Conservation (phyloP, 2,797 vertebrate species). For the Hippoglossus hippoglossus region DNA sequence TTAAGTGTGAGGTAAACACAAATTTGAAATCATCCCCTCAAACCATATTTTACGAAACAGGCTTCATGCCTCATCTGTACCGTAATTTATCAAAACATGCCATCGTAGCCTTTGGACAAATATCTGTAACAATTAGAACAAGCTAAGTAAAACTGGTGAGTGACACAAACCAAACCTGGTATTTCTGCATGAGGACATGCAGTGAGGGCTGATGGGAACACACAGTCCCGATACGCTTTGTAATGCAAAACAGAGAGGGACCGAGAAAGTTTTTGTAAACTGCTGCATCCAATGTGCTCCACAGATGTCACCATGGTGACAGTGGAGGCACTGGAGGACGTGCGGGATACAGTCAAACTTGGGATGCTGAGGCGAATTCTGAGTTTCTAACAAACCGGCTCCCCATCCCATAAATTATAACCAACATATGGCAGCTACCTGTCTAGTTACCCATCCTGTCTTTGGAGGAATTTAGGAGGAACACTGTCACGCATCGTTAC, state of each 20-base stretch:
- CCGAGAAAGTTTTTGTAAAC: constrained; percentile 31
- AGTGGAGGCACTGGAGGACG: constrained; percentile 8
- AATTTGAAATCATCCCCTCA: too few species aligned
- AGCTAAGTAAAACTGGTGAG: not conserved
- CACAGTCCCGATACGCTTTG: constrained; percentile 16
- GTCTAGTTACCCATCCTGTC: not conserved
- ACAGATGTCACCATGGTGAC: constrained; percentile 38
- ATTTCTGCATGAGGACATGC: constrained; percentile 13
- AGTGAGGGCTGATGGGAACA: constrained; percentile 22
- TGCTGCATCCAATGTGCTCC: constrained; percentile 25
- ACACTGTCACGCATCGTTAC: constrained; percentile 4
- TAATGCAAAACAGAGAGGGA: constrained; percentile 2
- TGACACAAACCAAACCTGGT: not conserved
- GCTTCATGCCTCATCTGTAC: not conserved
- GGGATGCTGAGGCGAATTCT: constrained; percentile 11
- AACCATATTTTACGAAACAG: too few species aligned
- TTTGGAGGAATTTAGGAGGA: not conserved
- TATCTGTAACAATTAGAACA: not conserved
- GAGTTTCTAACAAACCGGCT: constrained; percentile 1
- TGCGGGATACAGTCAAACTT: constrained; percentile 2
- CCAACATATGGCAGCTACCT: not conserved
- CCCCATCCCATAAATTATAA: not conserved
- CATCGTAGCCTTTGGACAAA: not conserved
- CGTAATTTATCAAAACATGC: not conserved
- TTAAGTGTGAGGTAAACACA: too few species aligned